Conservation (phyloP, 1,140 invertebrate genomes). For the Drosophila kepulauana region DNA sequence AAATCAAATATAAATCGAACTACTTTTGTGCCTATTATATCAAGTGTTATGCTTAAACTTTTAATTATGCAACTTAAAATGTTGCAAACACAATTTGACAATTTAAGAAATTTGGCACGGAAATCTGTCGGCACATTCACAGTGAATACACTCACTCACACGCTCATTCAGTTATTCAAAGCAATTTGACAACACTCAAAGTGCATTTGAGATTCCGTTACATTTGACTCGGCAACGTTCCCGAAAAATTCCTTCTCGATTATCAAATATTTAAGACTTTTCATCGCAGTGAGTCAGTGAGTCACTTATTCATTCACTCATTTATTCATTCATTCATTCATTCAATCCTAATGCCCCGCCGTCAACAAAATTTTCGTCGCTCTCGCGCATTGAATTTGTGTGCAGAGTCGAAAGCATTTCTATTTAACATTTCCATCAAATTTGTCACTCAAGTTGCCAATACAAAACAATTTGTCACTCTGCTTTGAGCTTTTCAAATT, state of each 20-base stretch:
- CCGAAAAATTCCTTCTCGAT: not conserved
- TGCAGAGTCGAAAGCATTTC: conserved; percentile 6
- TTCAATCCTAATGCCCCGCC: conserved; percentile 6
- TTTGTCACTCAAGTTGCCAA: conserved; percentile 30
- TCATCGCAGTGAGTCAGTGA: not conserved
- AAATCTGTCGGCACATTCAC: not conserved
- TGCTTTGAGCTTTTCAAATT: too few relatives aligned
- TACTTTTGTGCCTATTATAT: too few relatives aligned
- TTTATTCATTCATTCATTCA: conserved; percentile 13
- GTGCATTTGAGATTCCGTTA: conserved; percentile 10
- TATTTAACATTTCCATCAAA: conserved; percentile 40
- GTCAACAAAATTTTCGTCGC: not conserved
- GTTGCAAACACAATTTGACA: too few relatives aligned
- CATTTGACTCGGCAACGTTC: conserved; percentile 6
- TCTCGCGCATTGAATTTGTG: not conserved
- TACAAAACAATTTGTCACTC: conserved; percentile 25
- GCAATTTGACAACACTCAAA: conserved; percentile 6
- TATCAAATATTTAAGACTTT: conserved; percentile 11
- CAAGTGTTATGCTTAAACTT: too few relatives aligned
- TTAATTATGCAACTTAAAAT: too few relatives aligned
- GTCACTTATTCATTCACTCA: not conserved
- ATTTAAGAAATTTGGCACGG: not conserved
- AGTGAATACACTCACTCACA: not conserved
- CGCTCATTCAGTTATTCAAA: conserved; percentile 8
- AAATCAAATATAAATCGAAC: too few relatives aligned